Evolutionary conservation across 2,888 invertebrate species (phyloP), one percentile per base, ranked within the genome.

Genomic region (Brassicogethes aeneus): DNA sequence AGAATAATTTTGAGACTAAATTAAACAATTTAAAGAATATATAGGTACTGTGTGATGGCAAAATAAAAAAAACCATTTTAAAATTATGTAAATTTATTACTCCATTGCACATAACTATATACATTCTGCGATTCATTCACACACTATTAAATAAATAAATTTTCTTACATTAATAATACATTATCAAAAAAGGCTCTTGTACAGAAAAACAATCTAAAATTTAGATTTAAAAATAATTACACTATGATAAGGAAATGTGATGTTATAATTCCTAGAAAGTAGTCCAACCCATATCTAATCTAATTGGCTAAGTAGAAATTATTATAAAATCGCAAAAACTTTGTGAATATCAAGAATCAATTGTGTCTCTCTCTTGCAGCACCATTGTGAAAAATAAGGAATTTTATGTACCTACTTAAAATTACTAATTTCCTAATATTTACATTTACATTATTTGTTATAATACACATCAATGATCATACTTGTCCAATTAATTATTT

Each of bases 141-240:
- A 47, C 41, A 41, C 35, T 35, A 36, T 36, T 44, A 13, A 46
- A 46, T 47, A 47, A 47, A 47, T 47, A 42, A 47, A 42, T 40
- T 16, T 42, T 41, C 40, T 17, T 37, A 40, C 2, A 39, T 32
- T 44, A 44, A 34, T 44, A 45, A 47, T 47, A 46, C 42, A 44
- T 40, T 34, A 42, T 44, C n/a, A 46, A 42, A 43, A 46, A 42
- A 41, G 34, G 17, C 37, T 31, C 31, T 37, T 14, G 12, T 41
- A 37, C 35, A 41, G 38, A 47, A 40, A 36, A 40, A 44, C 15
- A 23, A 37, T 12, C 2, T 15, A 7, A 10, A 16, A 10, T 31
- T 38, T 29, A 15, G n/a, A 10, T 15, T 30, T n/a, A 31, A 32
- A 31, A 37, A 7, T 23, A 13, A 30, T 29, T 16, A 12, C n/a